A percentile compares a stretch with the other conserved stretches of the same genome.
Evolutionary conservation across 2,888 invertebrate species (phyloP).

Genomic region (Tubulanus polymorphus): DNA sequence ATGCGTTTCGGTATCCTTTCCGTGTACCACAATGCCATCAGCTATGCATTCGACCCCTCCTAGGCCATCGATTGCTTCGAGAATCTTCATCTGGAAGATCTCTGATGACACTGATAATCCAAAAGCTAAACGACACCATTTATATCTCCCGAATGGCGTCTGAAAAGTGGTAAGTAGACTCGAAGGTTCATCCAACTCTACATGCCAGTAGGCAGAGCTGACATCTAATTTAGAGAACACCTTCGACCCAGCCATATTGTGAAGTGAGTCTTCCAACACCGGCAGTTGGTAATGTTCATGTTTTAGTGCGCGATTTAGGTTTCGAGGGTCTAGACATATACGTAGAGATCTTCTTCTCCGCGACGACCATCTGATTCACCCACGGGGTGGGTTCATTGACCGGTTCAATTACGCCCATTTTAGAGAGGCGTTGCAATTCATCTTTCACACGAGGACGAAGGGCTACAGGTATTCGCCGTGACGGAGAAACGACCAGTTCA

Average conservation of each 20-base stretch:
- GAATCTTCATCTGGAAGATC: constrained; percentile 21
- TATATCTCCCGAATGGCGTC: constrained; percentile 17
- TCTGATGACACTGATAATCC: constrained; percentile 17
- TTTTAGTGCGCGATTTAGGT: constrained; percentile 16
- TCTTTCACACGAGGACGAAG: constrained; percentile 13
- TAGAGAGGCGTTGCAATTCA: constrained; percentile 16
- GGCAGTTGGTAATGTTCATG: constrained; percentile 18
- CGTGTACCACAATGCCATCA: constrained; percentile 20
- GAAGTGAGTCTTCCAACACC: constrained; percentile 20
- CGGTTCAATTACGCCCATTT: constrained; percentile 14
- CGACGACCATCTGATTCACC: constrained; percentile 21
- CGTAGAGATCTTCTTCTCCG: constrained; percentile 13
- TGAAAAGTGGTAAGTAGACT: constrained; percentile 20
- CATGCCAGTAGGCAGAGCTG: constrained; percentile 20
- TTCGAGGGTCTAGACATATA: constrained; percentile 14
- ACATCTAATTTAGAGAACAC: constrained; percentile 21
- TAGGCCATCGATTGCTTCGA: constrained; percentile 16
- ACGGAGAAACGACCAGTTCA: constrained; percentile 11
- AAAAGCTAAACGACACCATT: constrained; percentile 21
- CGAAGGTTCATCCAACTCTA: constrained; percentile 18
- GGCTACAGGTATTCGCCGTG: constrained; percentile 14
- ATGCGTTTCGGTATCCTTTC: constrained; percentile 13
- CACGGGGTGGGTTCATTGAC: constrained; percentile 21
- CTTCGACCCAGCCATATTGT: constrained; percentile 14
- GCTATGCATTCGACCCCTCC: constrained; percentile 19